Evolutionary conservation across 2,888 invertebrate species (phyloP), one percentile per base, ranked within the genome.

Genomic region (Tholera decimalis): DNA sequence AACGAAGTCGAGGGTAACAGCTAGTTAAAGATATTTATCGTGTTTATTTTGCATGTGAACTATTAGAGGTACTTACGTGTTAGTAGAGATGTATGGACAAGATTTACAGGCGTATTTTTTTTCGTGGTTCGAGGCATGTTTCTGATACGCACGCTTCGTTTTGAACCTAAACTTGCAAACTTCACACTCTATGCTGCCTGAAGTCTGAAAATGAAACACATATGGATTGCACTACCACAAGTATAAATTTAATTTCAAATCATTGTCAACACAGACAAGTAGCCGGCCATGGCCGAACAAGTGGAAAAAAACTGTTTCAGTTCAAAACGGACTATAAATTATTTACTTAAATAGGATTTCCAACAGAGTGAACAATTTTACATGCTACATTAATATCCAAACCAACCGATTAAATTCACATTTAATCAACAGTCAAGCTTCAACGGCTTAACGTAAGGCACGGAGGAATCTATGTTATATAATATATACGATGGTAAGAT

Each of bases 41-140:
- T n/a, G n/a, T n/a, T n/a, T n/a, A n/a, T n/a, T n/a, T n/a, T n/a
- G n/a, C n/a, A n/a, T n/a, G n/a, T n/a, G n/a, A n/a, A n/a, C n/a
- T n/a, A n/a, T 4, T 22, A 24, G 18, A 30, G 3, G n/a, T 50
- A 89, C 93, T 89, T 66, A 95, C 95, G 89, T 89, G 22, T 93
- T 93, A 56, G 90, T 92, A 3, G 95, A 95, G 26, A 94, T 83
- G 73, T 93, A 93, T 0, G 90, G 70, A 70, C 95, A 95, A 0
- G 92, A 86, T 54, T 91, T 92, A 76, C 95, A 95, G 0, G 90
- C 88, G 68, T 91, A 95, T 66, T 93, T 93, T 88, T 92, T 94
- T 80, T 92, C 93, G 79, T 95, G 95, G 70, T 89, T 92, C n/a
- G 89, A 74, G 18, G 88, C 85, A 82, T 95, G 95, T 60, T 94